Evolutionary conservation across 64 coral and sea anemone genomes (phyloP).

Genomic region (Stylophora pistillata): DNA sequence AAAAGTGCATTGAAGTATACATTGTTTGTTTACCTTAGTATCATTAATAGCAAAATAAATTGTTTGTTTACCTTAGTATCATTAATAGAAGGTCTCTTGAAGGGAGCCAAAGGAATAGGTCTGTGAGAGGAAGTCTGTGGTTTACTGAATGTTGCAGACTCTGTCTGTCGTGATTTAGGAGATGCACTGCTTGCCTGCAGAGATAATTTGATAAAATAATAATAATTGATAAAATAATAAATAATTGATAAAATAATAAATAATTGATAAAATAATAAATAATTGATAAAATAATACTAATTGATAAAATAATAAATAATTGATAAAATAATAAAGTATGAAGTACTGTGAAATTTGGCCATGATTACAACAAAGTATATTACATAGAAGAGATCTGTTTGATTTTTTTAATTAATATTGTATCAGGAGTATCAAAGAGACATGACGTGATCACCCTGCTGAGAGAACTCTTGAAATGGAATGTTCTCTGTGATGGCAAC

Average conservation of each 20-base stretch:
- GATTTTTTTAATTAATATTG: too few species aligned
- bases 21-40: too few species aligned
- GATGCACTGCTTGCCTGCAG: constrained; percentile 62
- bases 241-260: neutral
- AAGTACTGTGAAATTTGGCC: neutral
- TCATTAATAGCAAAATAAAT: too few species aligned
- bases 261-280: neutral
- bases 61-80: constrained; percentile 78
- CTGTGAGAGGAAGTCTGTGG: neutral
- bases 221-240: neutral
- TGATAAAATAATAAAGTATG: neutral
- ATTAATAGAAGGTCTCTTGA: constrained; percentile 65
- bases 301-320: neutral
- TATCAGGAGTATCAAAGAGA: too few species aligned
- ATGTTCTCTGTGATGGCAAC: too few species aligned
- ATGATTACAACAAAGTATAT: neutral
- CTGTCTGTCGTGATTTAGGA: constrained; percentile 47
- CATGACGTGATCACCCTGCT: too few species aligned
- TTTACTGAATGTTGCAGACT: constrained; percentile 10
- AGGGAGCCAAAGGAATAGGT: constrained; percentile 51
- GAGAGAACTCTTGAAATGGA: too few species aligned
- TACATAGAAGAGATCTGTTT: too few species aligned
- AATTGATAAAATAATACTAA: too few species aligned
- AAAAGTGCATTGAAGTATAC: too few species aligned
- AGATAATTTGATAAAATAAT: neutral